These are phyloP conservation scores for Platysternon megacephalum DNA, from an alignment of 2,113 vertebrate genomes.

Conservation along the genomic window DNA sequence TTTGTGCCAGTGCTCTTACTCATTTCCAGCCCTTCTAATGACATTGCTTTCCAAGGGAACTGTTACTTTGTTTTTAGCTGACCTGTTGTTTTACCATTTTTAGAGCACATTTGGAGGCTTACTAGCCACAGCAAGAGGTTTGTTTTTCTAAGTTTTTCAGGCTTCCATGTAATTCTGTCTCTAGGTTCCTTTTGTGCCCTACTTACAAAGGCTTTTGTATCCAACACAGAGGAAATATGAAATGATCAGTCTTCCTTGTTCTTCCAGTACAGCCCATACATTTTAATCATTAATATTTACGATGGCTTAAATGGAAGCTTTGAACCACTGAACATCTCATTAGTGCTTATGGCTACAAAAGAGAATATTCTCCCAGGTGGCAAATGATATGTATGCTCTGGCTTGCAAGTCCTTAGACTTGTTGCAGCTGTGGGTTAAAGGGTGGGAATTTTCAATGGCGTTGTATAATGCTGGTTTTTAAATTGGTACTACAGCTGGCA, in stretches of 20 bases:
- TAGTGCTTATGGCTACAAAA: not conserved
- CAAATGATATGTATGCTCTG: not conserved
- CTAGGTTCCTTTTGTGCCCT: not conserved
- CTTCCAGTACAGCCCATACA: not conserved
- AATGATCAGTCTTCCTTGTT: not conserved
- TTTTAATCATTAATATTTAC: not conserved
- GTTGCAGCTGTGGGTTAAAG: not conserved
- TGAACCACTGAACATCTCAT: not conserved
- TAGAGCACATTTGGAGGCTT: not conserved
- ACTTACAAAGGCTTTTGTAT: not conserved
- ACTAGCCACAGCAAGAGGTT: not conserved
- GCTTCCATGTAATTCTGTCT: not conserved
- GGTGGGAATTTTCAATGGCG: not conserved
- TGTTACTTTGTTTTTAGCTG: not conserved
- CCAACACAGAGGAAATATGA: not conserved
- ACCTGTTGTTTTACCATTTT: not conserved
- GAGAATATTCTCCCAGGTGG: not conserved
- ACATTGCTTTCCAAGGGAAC: not conserved
- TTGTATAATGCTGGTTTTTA: not conserved
- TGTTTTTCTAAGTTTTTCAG: too few relatives aligned
- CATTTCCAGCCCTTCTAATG: not conserved
- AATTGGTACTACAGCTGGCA: not conserved
- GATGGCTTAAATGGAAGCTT: not conserved
- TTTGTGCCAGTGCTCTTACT: not conserved
- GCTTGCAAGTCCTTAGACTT: not conserved